phyloP scores from a whole-genome alignment of 2,888 invertebrate species.

The Girardia tigrina region DNA sequence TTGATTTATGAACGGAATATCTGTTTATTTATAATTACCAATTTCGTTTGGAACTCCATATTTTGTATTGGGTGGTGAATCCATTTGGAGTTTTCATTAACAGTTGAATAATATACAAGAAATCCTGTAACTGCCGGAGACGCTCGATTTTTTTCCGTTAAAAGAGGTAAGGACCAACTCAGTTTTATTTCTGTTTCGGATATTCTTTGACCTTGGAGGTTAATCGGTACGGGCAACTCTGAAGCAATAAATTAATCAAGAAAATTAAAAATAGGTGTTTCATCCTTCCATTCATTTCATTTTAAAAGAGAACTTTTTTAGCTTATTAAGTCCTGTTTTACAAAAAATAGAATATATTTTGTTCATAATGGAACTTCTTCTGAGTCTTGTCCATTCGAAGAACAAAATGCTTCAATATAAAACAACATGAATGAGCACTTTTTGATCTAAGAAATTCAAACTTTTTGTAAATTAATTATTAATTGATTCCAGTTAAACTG shows the following conservation, averaged over 20 bases:
- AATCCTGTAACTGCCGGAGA: not conserved
- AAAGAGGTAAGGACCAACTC: not conserved
- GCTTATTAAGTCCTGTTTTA: too few species aligned
- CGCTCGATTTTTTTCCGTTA: not conserved
- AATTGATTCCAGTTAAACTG: too few species aligned
- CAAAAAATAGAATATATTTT: too few species aligned
- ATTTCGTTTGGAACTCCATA: not conserved
- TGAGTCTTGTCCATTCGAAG: too few species aligned
- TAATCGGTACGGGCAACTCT: not conserved
- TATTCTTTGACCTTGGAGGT: not conserved
- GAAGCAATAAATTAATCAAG: not conserved
- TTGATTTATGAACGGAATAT: not conserved
- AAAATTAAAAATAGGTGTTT: too few species aligned
- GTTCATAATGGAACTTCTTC: too few species aligned
- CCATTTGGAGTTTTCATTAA: not conserved
- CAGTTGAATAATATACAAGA: not conserved
- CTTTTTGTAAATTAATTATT: too few species aligned
- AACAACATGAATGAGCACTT: too few species aligned
- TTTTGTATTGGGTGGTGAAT: not conserved
- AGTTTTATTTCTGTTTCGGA: not conserved
- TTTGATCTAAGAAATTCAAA: too few species aligned
- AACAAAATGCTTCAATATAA: too few species aligned
- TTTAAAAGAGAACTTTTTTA: too few species aligned
- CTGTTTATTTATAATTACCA: not conserved
- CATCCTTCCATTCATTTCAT: too few species aligned